phyloP scores from a whole-genome alignment of 1,140 invertebrate genomes.

The Calliphora vicina region DNA sequence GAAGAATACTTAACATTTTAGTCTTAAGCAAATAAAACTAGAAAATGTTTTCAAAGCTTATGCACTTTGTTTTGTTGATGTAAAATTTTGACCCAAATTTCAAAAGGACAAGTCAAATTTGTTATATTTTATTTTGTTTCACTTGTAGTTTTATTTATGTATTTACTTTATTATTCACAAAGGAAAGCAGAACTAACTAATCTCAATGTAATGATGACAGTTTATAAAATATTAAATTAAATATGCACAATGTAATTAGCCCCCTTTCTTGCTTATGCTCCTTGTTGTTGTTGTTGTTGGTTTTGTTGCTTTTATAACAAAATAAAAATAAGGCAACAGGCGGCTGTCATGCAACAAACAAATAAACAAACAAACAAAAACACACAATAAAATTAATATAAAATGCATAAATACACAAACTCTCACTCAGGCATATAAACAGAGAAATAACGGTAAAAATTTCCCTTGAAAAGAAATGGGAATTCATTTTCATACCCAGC shows the following conservation, averaged over 20 bases:
- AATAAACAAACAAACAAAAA: background rate
- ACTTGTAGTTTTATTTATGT: background rate
- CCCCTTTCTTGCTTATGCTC: conserved; percentile 3
- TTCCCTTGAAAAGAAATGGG: background rate
- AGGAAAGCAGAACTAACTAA: background rate
- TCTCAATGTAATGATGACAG: conserved; percentile 27
- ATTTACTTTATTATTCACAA: background rate
- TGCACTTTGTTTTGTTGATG: background rate
- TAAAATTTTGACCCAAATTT: conserved; percentile 4
- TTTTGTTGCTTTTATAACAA: background rate
- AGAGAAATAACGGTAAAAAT: background rate
- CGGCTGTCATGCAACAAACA: background rate
- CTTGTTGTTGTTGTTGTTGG: background rate
- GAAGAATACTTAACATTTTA: no score
- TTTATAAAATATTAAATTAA: conserved; percentile 25
- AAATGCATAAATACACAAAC: background rate
- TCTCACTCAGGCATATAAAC: background rate
- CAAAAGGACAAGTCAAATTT: background rate
- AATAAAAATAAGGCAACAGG: conserved; percentile 29
- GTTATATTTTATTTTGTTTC: no score
- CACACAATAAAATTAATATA: background rate
- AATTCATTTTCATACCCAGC: background rate
- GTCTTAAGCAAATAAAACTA: background rate
- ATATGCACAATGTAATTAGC: conserved; percentile 31
- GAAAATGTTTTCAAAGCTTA: background rate